Base-by-base conservation (phyloP, 2,888 invertebrate species). In the Mellilla xanthometata region DNA sequence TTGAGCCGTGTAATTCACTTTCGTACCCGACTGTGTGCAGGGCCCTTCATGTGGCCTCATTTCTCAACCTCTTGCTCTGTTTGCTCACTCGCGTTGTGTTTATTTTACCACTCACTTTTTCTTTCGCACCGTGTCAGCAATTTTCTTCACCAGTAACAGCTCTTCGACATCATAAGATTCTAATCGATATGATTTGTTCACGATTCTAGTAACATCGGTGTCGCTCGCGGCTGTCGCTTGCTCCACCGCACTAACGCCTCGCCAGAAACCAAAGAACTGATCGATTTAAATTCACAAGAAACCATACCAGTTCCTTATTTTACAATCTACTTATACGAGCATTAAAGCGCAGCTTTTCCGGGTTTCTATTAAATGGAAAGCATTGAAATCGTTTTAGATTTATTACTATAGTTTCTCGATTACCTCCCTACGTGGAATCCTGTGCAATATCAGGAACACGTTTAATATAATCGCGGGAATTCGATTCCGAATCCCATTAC, bases 31-130 rank as follows among this genome's bases (percentile, higher is more conserved):
- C 69, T 65, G 66, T 72, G 70, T 66, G 59, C 62, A 58, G 58
- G 80, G 86, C 87, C 88, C 88, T 87, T 85, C 72, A 66, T 70
- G 68, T 75, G 86, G 72, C 87, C 87, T 81, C 86, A 84, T 84
- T 88, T 83, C 81, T 72, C 72, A 76, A 80, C 65, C 44, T 29
- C 49, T 46, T 32, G 39, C 49, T 54, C 49, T 56, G 40, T 47
- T 52, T 50, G 39, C 52, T 48, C 33, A 52, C 48, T 46, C 19
- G n/a, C 27, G 38, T 11, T 49, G 39, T 39, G 42, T 43, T 49
- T 39, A 42, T 41, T 48, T 41, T 41, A 47, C 41, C 15, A 47
- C n/a, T 36, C 36, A 29, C 40, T 41, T 47, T 41, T 41, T 36
- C 39, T 39, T 38, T 41, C 19, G 29, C 9, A 42, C 8, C 11